Percentiles rank a stretch among this genome's conserved stretches.
Evolutionary conservation across 2,797 vertebrate genomes (phyloP).

Genomic region (Brotula barbata): DNA sequence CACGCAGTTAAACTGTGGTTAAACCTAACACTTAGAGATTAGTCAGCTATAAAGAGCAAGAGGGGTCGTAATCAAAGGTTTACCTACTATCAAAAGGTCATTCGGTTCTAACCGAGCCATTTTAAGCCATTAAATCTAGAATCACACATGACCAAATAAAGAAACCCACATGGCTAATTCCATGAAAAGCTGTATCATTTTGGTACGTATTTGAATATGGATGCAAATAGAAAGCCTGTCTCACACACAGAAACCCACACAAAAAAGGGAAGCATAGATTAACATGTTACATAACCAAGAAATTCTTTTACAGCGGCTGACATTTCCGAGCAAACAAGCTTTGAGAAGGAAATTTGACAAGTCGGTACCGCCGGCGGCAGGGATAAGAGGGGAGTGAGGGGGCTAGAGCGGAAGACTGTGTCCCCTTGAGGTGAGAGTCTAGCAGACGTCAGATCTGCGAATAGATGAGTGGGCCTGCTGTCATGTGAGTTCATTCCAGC

Average conservation of each 20-base stretch:
- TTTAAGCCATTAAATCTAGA: conserved; percentile 18
- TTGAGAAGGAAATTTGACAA: conserved; percentile 61
- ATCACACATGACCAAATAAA: conserved; percentile 33
- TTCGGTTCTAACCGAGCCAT: conserved; percentile 14
- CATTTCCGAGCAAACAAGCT: conserved; percentile 70
- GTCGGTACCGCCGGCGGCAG: conserved; percentile 45
- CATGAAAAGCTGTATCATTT: conserved; percentile 33
- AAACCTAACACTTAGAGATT: conserved; percentile 24
- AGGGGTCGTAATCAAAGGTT: conserved; percentile 24
- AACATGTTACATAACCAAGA: conserved; percentile 63
- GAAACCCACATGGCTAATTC: conserved; percentile 48
- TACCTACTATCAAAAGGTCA: conserved; percentile 31
- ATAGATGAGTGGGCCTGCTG: conserved; percentile 37
- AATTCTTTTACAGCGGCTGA: conserved; percentile 56
- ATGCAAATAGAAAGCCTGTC: conserved; percentile 66
- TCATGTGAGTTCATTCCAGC: conserved; percentile 33
- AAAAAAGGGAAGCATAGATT: conserved; percentile 55
- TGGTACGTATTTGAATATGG: conserved; percentile 54
- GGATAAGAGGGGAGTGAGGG: conserved; percentile 59
- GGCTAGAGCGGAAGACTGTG: conserved; percentile 47
- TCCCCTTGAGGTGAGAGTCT: conserved; percentile 60
- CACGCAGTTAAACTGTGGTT: conserved; percentile 29
- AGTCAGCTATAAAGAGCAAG: conserved; percentile 7
- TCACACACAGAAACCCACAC: conserved; percentile 61
- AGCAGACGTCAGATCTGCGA: conserved; percentile 55